Evolutionary conservation across 92 coral and sea anemone species (phyloP).

Genomic region (Phymanthus crucifer): DNA sequence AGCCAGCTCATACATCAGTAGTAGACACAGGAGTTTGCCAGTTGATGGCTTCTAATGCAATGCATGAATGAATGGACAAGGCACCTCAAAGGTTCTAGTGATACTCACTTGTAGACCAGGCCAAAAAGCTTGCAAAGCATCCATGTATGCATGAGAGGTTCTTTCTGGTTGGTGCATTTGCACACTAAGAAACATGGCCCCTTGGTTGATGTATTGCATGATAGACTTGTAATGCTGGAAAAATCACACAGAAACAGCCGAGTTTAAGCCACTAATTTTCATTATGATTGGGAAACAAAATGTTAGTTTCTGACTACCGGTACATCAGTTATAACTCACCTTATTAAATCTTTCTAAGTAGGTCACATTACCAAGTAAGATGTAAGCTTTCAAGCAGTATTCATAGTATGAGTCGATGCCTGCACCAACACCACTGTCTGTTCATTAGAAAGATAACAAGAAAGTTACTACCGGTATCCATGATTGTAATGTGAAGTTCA

Average conservation of each 20-base stretch:
- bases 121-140: slow-evolving; percentile 97
- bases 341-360: slow-evolving; percentile 88
- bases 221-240: slow-evolving; percentile 97
- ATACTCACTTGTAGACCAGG: slow-evolving; percentile 90
- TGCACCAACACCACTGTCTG: slow-evolving; percentile 99
- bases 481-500: slow-evolving; percentile 5
- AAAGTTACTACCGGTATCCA: background rate
- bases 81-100: too few species aligned
- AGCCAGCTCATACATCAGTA: too few species aligned
- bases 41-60: too few species aligned
- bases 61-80: too few species aligned
- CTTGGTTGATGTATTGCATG: slow-evolving; percentile 97
- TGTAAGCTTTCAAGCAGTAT: slow-evolving; percentile 95
- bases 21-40: too few species aligned
- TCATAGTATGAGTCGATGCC: slow-evolving; percentile 99
- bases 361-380: slow-evolving; percentile 85
- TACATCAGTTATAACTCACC: slow-evolving; percentile 46
- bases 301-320: too few species aligned
- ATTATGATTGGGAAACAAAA: background rate
- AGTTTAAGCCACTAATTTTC: background rate
- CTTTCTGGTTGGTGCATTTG: slow-evolving; percentile 99
- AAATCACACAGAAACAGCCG: too few species aligned
- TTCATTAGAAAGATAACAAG: background rate
- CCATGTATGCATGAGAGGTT: slow-evolving; percentile 93
- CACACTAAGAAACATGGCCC: slow-evolving; percentile 91